phyloP scores from a whole-genome alignment of 2,888 invertebrate species.

The Andrena flavipes region DNA sequence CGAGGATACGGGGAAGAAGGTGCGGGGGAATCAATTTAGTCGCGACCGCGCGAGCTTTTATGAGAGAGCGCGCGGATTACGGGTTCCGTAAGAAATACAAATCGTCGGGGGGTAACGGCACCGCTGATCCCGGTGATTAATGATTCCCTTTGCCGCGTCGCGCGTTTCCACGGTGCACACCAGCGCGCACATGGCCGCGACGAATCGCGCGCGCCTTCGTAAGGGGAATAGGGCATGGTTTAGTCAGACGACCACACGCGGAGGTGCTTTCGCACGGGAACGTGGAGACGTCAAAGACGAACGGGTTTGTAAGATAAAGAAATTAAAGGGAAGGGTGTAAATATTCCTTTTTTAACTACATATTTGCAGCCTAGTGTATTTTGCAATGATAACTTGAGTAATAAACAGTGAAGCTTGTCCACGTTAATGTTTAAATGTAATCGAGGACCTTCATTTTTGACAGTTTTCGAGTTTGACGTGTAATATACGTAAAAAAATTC shows the following conservation, averaged over 20 bases:
- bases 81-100: slow-evolving; percentile 62
- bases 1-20: slow-evolving; percentile 40
- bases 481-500: too few species aligned
- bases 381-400: too few species aligned
- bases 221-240: background rate
- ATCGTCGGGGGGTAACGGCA: slow-evolving; percentile 55
- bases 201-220: slow-evolving; percentile 2
- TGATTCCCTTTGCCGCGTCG: slow-evolving; percentile 25
- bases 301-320: too few species aligned
- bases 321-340: too few species aligned
- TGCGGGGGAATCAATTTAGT: slow-evolving; percentile 62
- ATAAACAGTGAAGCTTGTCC: too few species aligned
- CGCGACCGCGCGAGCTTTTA: slow-evolving; percentile 62
- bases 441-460: too few species aligned
- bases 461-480: too few species aligned
- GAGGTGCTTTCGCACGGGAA: background rate
- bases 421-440: too few species aligned
- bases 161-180: background rate
- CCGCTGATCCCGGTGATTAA: slow-evolving; percentile 64
- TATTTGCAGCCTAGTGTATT: too few species aligned
- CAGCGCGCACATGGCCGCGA: background rate
- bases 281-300: background rate
- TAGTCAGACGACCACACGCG: background rate
- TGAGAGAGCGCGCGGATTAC: slow-evolving; percentile 67
- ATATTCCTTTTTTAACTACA: too few species aligned